Percentiles rank a stretch among this genome's conserved stretches.
phyloP scores from a whole-genome alignment of 1,140 invertebrate species.

The Atta cephalotes region DNA sequence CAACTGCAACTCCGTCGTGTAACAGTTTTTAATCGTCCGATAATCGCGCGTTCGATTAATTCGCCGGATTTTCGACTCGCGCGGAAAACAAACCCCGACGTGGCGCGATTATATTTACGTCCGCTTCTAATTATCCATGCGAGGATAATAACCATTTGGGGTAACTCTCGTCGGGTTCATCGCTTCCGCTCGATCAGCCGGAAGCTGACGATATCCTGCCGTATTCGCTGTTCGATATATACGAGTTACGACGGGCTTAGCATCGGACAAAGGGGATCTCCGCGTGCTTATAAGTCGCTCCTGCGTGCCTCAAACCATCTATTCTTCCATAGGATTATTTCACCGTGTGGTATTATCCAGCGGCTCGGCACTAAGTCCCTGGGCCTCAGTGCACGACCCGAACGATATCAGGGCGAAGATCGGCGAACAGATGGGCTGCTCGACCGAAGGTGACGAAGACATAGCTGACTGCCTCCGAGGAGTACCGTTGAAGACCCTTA shows the following conservation, averaged over 20 bases:
- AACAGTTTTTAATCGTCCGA: constrained; percentile 20
- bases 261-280: constrained; percentile 11
- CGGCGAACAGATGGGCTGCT: constrained; percentile 90
- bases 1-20: constrained; percentile 2
- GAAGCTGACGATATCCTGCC: constrained; percentile 57
- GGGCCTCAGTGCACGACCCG: constrained; percentile 92
- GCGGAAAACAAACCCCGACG: constrained; percentile 17
- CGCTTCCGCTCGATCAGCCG: constrained; percentile 50
- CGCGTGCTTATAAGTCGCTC: neutral
- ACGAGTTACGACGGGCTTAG: neutral
- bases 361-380: constrained; percentile 94
- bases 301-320: neutral
- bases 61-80: neutral
- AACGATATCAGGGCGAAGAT: constrained; percentile 90
- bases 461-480: constrained; percentile 87
- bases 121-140: constrained; percentile 53
- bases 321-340: constrained; percentile 90
- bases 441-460: constrained; percentile 83
- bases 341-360: constrained; percentile 94
- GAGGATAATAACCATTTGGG: constrained; percentile 52
- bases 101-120: constrained; percentile 46
- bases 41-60: neutral
- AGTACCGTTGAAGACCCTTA: constrained; percentile 88
- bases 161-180: constrained; percentile 37
- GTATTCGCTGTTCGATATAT: constrained; percentile 19